Conservation (phyloP, 2,888 invertebrate genomes). For the Xestia rhomboidea region DNA sequence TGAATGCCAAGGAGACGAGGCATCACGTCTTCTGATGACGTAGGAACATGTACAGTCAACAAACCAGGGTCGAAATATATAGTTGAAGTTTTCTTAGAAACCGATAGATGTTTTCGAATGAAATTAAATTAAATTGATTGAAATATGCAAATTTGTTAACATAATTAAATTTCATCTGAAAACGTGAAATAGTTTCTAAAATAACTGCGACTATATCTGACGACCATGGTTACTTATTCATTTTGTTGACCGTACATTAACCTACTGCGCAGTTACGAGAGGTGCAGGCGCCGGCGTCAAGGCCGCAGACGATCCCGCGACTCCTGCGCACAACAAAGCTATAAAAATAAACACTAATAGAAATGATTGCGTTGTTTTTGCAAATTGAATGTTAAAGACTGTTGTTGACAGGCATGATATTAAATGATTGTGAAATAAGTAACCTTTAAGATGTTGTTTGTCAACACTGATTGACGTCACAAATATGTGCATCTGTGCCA, state of each 20-base stretch:
- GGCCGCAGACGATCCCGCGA: slow-evolving; percentile 70
- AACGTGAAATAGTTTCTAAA: too few relatives aligned
- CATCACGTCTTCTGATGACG: slow-evolving; percentile 18
- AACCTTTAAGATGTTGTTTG: slow-evolving; percentile 17
- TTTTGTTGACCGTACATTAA: not conserved
- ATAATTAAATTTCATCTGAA: too few relatives aligned
- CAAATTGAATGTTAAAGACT: slow-evolving; percentile 21
- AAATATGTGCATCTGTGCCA: not conserved
- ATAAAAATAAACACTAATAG: slow-evolving; percentile 62
- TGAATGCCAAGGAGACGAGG: slow-evolving; percentile 31
- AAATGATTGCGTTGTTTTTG: slow-evolving; percentile 30
- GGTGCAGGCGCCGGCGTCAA: slow-evolving; percentile 68
- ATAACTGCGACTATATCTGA: too few relatives aligned
- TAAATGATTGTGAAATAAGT: slow-evolving; percentile 16
- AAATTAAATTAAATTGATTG: too few relatives aligned
- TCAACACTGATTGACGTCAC: not conserved
- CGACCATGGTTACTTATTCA: too few relatives aligned
- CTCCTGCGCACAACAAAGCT: slow-evolving; percentile 73
- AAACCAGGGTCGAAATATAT: too few relatives aligned
- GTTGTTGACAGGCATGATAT: slow-evolving; percentile 5
- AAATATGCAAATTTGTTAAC: too few relatives aligned
- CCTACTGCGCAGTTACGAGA: slow-evolving; percentile 45
- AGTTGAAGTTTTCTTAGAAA: too few relatives aligned
- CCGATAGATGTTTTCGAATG: too few relatives aligned
- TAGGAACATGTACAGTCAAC: not conserved